Evolutionary conservation across 2,888 invertebrate species (phyloP), one percentile per base, ranked within the genome.

Genomic region (Palloptera scutellata): DNA sequence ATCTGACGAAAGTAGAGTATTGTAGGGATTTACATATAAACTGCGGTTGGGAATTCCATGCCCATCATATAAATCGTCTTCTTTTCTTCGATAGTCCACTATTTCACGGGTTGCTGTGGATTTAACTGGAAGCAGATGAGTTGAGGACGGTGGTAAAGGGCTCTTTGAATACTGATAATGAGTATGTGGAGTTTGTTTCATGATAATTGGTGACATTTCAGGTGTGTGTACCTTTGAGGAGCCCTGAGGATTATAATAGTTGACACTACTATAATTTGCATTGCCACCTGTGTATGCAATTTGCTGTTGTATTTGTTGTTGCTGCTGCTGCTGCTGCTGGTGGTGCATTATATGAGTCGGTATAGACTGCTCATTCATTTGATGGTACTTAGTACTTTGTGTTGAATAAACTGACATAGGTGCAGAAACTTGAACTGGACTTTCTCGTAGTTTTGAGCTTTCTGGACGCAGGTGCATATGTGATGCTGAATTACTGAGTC

Each of bases 21-120:
- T 79, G 60, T 80, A 81, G 1, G 82, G 81, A 74, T 81, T 81
- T 54, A 77, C 74, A 69, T 81, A 81, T 4, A 82, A 72, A 41
- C 76, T 75, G 51, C 76, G 58, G 48, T 52, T 65, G 1, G 55
- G 65, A 10, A 70, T 68, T 20, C 13, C 20, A 52, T 52, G 11
- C 30, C 30, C 30, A 30, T 30, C 30, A 30, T 30, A 30, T 6
- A 30, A 30, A 30, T 30, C 30, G 30, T 53, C 53, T 15, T 61
- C 61, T 40, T 61, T 61, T 51, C 78, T 76, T n/a, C 67, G 67
- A 60, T 73, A 76, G 12, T 61, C 70, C 42, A 72, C 60, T 41
- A 30, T 30, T 30, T 30, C 30, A 30, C 30, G 30, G 30, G 30
- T 30, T 30, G 30, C 3, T 6, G 6, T 17, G 19, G 20, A 10